Evolutionary conservation across 2,888 invertebrate genomes (phyloP).

Genomic region (Allygus modestus): DNA sequence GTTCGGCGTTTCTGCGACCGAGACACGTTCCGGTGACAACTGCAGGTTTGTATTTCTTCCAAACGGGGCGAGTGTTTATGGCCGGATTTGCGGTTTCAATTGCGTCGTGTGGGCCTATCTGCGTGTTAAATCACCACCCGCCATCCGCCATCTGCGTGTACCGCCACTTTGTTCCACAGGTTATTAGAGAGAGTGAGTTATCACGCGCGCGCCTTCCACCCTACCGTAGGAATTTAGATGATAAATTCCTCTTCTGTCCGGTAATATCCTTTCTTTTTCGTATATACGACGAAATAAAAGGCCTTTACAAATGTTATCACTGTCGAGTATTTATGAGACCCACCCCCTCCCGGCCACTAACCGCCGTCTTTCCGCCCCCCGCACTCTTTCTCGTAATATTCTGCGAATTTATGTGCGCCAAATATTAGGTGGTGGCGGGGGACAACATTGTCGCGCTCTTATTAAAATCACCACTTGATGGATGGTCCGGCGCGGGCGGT

Average conservation of each 20-base stretch:
- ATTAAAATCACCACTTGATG: constrained; percentile 71
- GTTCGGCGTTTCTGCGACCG: neutral
- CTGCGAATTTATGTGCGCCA: constrained; percentile 78
- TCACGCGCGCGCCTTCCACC: constrained; percentile 71
- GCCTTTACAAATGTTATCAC: constrained; percentile 76
- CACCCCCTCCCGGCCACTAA: constrained; percentile 68
- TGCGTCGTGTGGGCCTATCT: constrained; percentile 41
- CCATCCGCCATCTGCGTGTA: constrained; percentile 65
- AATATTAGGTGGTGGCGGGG: constrained; percentile 75
- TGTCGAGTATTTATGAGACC: constrained; percentile 75
- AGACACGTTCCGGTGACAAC: neutral
- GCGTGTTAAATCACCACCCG: constrained; percentile 59
- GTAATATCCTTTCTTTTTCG: constrained; percentile 70
- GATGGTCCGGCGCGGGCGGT: constrained; percentile 65
- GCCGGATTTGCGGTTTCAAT: constrained; percentile 57
- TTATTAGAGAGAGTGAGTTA: constrained; percentile 64
- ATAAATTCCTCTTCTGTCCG: constrained; percentile 73
- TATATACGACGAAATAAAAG: constrained; percentile 73
- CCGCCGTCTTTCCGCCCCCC: constrained; percentile 67
- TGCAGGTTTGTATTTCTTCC: constrained; percentile 24
- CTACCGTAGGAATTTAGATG: constrained; percentile 71
- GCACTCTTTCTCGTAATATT: constrained; percentile 77
- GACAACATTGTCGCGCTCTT: constrained; percentile 67
- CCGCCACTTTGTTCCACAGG: constrained; percentile 72
- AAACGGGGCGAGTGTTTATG: constrained; percentile 16